These are phyloP conservation scores for Pemphredon lugubris DNA, from an alignment of 2,888 invertebrate genomes.

Conservation along the genomic window DNA sequence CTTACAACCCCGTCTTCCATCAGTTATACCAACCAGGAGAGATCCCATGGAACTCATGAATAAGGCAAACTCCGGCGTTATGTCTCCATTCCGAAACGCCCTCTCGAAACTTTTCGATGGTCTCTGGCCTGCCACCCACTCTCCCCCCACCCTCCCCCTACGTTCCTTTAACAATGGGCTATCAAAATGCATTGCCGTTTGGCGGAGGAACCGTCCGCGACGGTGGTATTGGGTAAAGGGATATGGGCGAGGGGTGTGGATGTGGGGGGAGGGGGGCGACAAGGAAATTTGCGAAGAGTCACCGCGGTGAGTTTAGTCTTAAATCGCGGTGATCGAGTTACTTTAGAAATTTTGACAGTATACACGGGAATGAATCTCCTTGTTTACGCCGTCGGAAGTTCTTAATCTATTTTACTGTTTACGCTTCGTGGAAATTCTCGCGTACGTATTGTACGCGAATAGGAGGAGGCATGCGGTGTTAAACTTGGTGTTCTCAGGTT, in stretches of 20 bases:
- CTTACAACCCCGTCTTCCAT: conserved; percentile 70
- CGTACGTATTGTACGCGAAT: too few relatives aligned
- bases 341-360: conserved; percentile 4
- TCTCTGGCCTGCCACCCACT: conserved; percentile 8
- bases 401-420: conserved; percentile 9
- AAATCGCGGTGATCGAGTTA: conserved; percentile 10
- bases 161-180: conserved; percentile 60
- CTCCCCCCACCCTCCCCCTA: neutral
- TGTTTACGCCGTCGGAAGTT: conserved; percentile 51
- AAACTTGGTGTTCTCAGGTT: too few relatives aligned
- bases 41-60: conserved; percentile 69
- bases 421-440: neutral
- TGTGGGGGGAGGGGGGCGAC: neutral
- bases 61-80: conserved; percentile 71
- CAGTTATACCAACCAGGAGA: conserved; percentile 64
- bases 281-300: conserved; percentile 48
- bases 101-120: conserved; percentile 68
- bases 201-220: conserved; percentile 15
- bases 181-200: conserved; percentile 68
- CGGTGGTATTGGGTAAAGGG: neutral
- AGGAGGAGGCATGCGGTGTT: too few relatives aligned
- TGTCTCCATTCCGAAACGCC: conserved; percentile 72
- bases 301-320: conserved; percentile 9
- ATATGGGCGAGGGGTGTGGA: too few relatives aligned
- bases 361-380: conserved; percentile 33